phyloP scores from a whole-genome alignment of 2,888 invertebrate species.

The Tryphoninae sp. region DNA sequence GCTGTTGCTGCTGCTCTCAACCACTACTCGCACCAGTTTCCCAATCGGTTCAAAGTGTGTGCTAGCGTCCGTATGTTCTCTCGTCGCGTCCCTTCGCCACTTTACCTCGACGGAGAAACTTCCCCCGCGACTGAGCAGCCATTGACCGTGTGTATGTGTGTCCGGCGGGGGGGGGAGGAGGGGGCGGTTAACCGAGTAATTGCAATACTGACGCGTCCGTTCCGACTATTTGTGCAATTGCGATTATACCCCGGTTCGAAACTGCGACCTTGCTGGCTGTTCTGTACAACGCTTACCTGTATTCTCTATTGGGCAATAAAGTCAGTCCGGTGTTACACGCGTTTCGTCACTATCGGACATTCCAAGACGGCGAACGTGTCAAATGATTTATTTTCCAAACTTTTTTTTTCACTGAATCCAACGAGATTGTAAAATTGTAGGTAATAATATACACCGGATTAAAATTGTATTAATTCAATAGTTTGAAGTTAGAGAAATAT shows the following conservation, averaged over 20 bases:
- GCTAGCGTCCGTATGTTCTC: slow-evolving; percentile 1
- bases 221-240: slow-evolving; percentile 76
- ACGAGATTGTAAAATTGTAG: too few species aligned
- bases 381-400: too few species aligned
- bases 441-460: too few species aligned
- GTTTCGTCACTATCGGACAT: background rate
- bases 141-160: slow-evolving; percentile 16
- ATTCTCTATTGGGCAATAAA: slow-evolving; percentile 12
- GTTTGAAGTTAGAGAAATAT: too few species aligned
- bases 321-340: slow-evolving; percentile 23
- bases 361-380: background rate
- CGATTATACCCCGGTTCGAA: slow-evolving; percentile 72
- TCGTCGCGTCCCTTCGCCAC: slow-evolving; percentile 54
- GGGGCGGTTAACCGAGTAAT: slow-evolving; percentile 78
- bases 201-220: slow-evolving; percentile 77
- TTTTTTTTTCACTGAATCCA: too few species aligned
- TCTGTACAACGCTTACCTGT: slow-evolving; percentile 29
- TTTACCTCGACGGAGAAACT: slow-evolving; percentile 44
- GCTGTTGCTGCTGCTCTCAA: slow-evolving; percentile 34
- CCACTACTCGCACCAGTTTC: slow-evolving; percentile 40
- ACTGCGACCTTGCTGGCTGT: slow-evolving; percentile 51
- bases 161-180: background rate
- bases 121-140: slow-evolving; percentile 59
- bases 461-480: too few species aligned
- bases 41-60: slow-evolving; percentile 30